These are phyloP conservation scores for Epiblema foenella DNA, from an alignment of 2,888 invertebrate genomes.

Conservation along the genomic window DNA sequence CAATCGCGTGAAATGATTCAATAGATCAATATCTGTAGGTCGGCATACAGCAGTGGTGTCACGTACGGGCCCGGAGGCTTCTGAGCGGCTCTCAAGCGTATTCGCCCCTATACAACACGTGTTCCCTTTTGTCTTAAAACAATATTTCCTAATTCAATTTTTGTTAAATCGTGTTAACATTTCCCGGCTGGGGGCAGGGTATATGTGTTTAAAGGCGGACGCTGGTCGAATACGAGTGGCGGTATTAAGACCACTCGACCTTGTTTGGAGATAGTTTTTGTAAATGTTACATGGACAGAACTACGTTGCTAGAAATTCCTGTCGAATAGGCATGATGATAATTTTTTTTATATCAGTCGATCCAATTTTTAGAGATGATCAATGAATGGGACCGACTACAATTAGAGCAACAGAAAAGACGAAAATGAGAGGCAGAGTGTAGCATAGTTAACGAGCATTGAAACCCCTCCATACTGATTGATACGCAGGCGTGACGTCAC, in stretches of 20 bases:
- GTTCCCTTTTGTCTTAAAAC: slow-evolving; percentile 53
- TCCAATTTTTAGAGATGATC: too few species aligned
- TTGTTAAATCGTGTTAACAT: slow-evolving; percentile 44
- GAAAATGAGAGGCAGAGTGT: too few species aligned
- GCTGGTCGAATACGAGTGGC: slow-evolving; percentile 33
- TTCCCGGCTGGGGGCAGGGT: slow-evolving; percentile 34
- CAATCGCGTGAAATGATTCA: slow-evolving; percentile 65
- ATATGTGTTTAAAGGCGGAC: slow-evolving; percentile 22
- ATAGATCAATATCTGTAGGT: slow-evolving; percentile 60
- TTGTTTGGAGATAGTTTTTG: slow-evolving; percentile 10
- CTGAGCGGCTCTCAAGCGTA: slow-evolving; percentile 50
- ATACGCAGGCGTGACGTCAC: too few species aligned
- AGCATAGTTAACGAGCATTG: too few species aligned
- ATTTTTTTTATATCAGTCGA: too few species aligned
- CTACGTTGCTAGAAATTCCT: background rate
- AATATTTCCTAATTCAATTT: slow-evolving; percentile 53
- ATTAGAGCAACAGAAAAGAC: too few species aligned
- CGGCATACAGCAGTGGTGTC: slow-evolving; percentile 57
- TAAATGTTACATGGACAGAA: slow-evolving; percentile 2
- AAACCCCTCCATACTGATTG: too few species aligned
- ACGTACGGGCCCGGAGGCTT: slow-evolving; percentile 55
- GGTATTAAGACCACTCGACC: slow-evolving; percentile 22
- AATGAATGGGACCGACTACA: too few species aligned
- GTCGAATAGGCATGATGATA: too few species aligned
- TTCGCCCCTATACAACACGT: slow-evolving; percentile 53